Evolutionary conservation across 2,797 vertebrate species (phyloP), one percentile per base, ranked within the genome.

Genomic region (Sylvia borin): DNA sequence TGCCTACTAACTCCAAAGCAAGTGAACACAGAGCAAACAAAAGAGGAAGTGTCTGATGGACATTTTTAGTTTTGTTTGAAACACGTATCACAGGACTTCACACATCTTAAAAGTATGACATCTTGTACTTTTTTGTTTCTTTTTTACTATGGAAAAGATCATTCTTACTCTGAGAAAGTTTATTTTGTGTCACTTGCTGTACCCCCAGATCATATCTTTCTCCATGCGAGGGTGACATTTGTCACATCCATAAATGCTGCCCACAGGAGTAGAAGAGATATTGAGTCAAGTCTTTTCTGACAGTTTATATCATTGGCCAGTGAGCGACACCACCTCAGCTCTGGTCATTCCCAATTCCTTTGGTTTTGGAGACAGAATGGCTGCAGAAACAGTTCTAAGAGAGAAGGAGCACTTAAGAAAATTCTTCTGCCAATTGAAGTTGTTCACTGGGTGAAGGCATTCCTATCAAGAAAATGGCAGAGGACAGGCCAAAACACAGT

Each of bases 221-320:
- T 77, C 43, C 9, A 6, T 29, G 32, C 0, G 0, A 71, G 27
- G 45, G 10, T 61, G n/a, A 76, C 58, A 17, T 29, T 58, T 66
- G 5, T 85, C 58, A 75, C 5, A 4, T 31, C 45, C 29, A 50
- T 24, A 71, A 87, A 71, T 25, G 25, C 21, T 83, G 48, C 29
- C 14, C 20, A 66, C 5, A 14, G 31, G 27, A 82, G 22, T 6
- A 70, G 51, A 83, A 80, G 40, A 19, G 21, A 58, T 22, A 31
- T 7, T 70, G 58, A 32, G 53, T 48, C 40, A 53, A 32, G 50
- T 7, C 16, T 29, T 85, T 84, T 77, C 68, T 66, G 66, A 81
- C 9, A 57, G 53, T 84, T 85, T 65, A 57, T 3, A 29, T 50
- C 16, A 2, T 10, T 55, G 43, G 19, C 29, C 50, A 68, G 4